Evolutionary conservation across 2,113 vertebrate genomes (phyloP), one percentile per base, ranked within the genome.

Genomic region (Amblyornis subalaris): DNA sequence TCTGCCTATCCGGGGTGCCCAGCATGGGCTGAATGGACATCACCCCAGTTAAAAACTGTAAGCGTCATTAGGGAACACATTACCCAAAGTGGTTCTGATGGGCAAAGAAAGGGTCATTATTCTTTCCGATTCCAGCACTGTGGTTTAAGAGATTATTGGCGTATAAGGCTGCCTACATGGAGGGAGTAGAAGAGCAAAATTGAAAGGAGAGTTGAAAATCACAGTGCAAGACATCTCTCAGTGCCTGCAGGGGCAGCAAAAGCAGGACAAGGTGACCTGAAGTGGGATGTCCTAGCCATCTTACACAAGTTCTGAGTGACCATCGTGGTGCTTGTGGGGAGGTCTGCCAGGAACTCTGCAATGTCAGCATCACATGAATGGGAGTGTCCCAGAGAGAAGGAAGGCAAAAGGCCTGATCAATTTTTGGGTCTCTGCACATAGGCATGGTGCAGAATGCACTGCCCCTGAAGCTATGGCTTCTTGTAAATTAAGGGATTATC

Each of bases 21-120:
- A 83, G 22, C 20, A 18, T 7, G 5, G 54, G 29, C 20, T 70
- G 31, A 60, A 44, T 0, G 1, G 38, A 42, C 0, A 3, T 28
- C 16, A 71, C 10, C 19, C 18, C 12, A 64, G 29, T 8, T 74
- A 53, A 48, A 55, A 57, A 14, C 47, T 14, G 4, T 15, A 64
- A 16, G 6, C 73, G 38, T 66, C 25, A 48, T 53, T 53, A 53
- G 13, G 35, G 23, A 79, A 33, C 23, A 44, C 8, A 21, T 76
- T 35, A 23, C 9, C 8, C 25, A 15, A 25, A 76, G 15, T 10
- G 3, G 23, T 58, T 89, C 11, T 2, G 5, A 40, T 36, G 15
- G 54, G 14, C 38, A 29, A 57, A 81, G 17, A 38, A 51, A 65
- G 5, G 14, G 23, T 54, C 47, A 23, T 73, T 36, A 48, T 40